A percentile compares a stretch with the other conserved stretches of the same genome.
phyloP scores from a whole-genome alignment of 2,888 invertebrate species.

The Drosophila rellima region DNA sequence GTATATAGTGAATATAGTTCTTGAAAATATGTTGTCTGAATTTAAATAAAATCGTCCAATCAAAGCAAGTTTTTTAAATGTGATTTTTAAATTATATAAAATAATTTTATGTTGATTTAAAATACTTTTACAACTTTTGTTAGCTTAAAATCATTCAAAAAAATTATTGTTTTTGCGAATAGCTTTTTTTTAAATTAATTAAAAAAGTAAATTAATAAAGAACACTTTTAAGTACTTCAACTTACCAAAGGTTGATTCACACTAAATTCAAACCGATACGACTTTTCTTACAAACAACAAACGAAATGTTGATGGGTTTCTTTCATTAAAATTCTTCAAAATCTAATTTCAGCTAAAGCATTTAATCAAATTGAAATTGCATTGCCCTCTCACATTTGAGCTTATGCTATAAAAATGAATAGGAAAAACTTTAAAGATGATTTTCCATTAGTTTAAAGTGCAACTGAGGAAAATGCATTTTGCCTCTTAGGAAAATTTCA shows the following conservation, averaged over 20 bases:
- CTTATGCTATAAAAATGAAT: slow-evolving; percentile 5
- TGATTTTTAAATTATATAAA: no score
- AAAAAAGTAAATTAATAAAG: no score
- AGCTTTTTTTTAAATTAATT: no score
- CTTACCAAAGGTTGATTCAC: background rate
- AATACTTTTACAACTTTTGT: no score
- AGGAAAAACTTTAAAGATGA: background rate
- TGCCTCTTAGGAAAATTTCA: slow-evolving; percentile 15
- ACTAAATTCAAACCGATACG: background rate
- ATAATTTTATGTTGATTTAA: no score
- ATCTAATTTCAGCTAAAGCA: background rate
- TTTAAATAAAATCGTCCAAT: no score
- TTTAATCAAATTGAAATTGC: background rate
- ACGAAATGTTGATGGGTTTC: background rate
- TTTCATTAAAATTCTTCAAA: background rate
- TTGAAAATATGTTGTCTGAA: no score
- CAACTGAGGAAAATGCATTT: slow-evolving; percentile 12
- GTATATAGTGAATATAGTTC: no score
- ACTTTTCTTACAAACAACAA: background rate
- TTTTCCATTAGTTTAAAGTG: slow-evolving; percentile 23
- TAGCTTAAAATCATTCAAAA: no score
- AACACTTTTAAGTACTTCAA: no score
- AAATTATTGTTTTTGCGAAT: no score
- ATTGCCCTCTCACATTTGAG: slow-evolving; percentile 1
- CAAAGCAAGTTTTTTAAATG: no score